Evolutionary conservation across 53 echinoderm and acorn worm species (phyloP).

Genomic region (Stichopus horrens): DNA sequence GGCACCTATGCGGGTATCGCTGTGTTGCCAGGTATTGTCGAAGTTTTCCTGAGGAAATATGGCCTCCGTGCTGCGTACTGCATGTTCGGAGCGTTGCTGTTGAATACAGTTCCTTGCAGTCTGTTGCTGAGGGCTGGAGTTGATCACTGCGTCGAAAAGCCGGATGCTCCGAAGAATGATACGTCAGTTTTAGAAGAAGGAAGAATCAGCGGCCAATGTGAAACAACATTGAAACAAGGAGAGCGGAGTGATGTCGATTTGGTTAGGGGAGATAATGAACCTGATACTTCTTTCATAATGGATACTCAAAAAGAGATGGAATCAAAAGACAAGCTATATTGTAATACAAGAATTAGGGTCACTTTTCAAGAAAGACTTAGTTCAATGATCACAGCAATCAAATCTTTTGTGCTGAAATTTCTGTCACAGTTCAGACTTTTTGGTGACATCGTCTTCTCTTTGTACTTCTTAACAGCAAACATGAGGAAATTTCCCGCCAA

Average conservation of each 20-base stretch:
- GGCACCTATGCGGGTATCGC: neutral
- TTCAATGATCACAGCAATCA: neutral
- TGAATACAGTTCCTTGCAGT: neutral
- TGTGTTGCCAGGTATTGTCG: slow-evolving; percentile 2
- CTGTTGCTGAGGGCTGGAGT: neutral
- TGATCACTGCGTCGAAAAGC: too few relatives aligned
- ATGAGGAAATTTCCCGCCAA: slow-evolving; percentile 10
- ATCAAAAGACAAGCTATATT: too few relatives aligned
- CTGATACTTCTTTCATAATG: too few relatives aligned
- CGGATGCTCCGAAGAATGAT: too few relatives aligned
- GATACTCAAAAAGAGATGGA: too few relatives aligned
- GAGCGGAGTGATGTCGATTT: too few relatives aligned
- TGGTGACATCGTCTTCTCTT: neutral
- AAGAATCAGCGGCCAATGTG: too few relatives aligned
- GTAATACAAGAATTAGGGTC: too few relatives aligned
- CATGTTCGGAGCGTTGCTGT: neutral
- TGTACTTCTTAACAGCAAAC: neutral
- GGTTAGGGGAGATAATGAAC: too few relatives aligned
- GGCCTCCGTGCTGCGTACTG: slow-evolving; percentile 3
- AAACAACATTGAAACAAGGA: too few relatives aligned
- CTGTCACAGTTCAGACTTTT: neutral
- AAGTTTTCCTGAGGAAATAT: neutral
- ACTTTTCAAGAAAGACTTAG: too few relatives aligned
- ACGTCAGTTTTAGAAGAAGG: too few relatives aligned
- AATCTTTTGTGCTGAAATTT: neutral